Evolutionary conservation across 2,888 invertebrate species (phyloP).

Genomic region (Athalia cordata): DNA sequence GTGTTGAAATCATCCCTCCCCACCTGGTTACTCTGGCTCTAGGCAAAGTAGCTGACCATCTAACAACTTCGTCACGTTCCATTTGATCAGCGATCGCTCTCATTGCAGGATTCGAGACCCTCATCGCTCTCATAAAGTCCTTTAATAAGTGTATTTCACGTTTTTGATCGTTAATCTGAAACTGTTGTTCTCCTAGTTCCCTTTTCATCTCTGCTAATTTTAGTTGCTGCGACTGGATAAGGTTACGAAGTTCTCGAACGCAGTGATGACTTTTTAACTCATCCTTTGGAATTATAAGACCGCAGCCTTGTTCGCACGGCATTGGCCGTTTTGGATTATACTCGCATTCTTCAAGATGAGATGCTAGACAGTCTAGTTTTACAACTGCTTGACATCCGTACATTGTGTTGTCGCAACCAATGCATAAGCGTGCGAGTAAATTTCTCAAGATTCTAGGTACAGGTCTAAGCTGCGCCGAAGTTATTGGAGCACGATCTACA

Average conservation of each 20-base stretch:
- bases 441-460: slow-evolving; percentile 96
- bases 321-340: slow-evolving; percentile 95
- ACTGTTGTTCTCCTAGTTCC: slow-evolving; percentile 89
- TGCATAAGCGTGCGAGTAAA: slow-evolving; percentile 90
- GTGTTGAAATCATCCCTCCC: slow-evolving; percentile 99
- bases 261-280: slow-evolving; percentile 96
- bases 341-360: slow-evolving; percentile 93
- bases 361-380: slow-evolving; percentile 89
- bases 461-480: slow-evolving; percentile 90
- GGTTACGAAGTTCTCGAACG: slow-evolving; percentile 88
- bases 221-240: slow-evolving; percentile 90
- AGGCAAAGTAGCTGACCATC: slow-evolving; percentile 90
- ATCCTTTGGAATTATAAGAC: slow-evolving; percentile 95
- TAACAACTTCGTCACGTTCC: slow-evolving; percentile 93
- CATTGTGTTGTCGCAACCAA: slow-evolving; percentile 92
- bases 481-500: slow-evolving; percentile 93
- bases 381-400: slow-evolving; percentile 91
- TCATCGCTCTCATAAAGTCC: slow-evolving; percentile 95
- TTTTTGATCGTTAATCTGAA: slow-evolving; percentile 92
- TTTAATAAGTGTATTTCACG: slow-evolving; percentile 91
- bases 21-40: slow-evolving; percentile 94
- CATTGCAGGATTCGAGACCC: slow-evolving; percentile 94
- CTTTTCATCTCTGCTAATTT: slow-evolving; percentile 91
- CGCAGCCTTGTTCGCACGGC: slow-evolving; percentile 95
- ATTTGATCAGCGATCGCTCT: slow-evolving; percentile 94